These are phyloP conservation scores for Polietes domitor DNA, from an alignment of 2,888 invertebrate genomes.

Conservation along the genomic window DNA sequence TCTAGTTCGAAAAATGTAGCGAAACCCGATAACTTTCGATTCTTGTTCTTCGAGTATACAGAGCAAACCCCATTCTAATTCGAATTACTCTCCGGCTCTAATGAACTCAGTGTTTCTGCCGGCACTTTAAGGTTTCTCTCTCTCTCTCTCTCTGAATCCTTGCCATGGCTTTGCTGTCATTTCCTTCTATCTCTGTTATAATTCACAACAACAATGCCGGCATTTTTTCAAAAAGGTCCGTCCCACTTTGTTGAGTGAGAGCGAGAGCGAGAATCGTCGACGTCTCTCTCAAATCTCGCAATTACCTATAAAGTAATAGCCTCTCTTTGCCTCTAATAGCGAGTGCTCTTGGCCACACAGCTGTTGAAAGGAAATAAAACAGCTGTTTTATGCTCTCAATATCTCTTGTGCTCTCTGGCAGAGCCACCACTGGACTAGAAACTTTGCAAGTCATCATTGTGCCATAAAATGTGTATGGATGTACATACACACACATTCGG, in stretches of 20 bases:
- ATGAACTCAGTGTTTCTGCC: constrained; percentile 19
- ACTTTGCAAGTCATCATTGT: constrained; percentile 64
- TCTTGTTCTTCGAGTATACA: too few species aligned
- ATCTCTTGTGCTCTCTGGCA: constrained; percentile 33
- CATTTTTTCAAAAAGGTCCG: constrained; percentile 44
- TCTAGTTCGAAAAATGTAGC: too few species aligned
- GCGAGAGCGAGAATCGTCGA: background rate
- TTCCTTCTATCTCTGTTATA: constrained; percentile 13
- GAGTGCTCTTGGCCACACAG: constrained; percentile 26
- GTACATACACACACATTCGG: background rate
- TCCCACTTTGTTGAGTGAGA: constrained; percentile 30
- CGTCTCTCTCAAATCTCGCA: background rate
- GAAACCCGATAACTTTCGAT: too few species aligned
- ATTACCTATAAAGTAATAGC: background rate
- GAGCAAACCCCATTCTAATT: background rate
- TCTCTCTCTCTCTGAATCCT: constrained; percentile 9
- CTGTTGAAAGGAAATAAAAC: constrained; percentile 48
- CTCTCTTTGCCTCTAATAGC: background rate
- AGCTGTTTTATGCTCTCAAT: constrained; percentile 45
- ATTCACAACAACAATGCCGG: constrained; percentile 54
- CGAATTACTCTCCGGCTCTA: background rate
- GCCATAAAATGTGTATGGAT: background rate
- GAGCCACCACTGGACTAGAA: constrained; percentile 31
- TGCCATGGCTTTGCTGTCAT: background rate
- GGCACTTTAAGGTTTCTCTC: constrained; percentile 13